Evolutionary conservation across 1,140 invertebrate species (phyloP).

Genomic region (Ridgeia piscesae): DNA sequence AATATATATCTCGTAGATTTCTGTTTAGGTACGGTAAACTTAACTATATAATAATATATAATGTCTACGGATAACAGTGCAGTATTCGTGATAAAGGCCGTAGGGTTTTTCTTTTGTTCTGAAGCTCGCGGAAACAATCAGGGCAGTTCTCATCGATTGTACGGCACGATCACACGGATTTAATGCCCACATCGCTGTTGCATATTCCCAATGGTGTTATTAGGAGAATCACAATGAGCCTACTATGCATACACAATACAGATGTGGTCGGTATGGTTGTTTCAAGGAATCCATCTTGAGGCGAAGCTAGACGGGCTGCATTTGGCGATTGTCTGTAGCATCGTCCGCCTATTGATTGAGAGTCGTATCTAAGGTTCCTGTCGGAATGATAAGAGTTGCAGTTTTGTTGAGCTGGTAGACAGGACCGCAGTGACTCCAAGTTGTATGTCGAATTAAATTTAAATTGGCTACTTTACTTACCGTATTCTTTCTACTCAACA

Average conservation of each 20-base stretch:
- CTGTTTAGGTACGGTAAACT: too few species aligned
- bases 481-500: too few species aligned
- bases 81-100: too few species aligned
- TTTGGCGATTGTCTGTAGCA: background rate
- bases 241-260: background rate
- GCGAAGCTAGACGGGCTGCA: background rate
- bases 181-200: background rate
- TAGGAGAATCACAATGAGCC: background rate
- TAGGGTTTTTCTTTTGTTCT: too few species aligned
- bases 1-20: background rate
- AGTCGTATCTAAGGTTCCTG: background rate
- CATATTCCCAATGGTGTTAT: background rate
- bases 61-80: too few species aligned
- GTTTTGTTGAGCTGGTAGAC: background rate
- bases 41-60: too few species aligned
- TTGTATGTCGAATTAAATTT: too few species aligned
- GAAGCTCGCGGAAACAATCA: background rate
- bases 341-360: background rate
- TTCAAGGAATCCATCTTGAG: background rate
- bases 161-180: background rate
- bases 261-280: background rate
- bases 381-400: background rate
- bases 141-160: background rate
- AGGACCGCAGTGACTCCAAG: too few species aligned
- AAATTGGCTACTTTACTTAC: too few species aligned